phyloP scores from a whole-genome alignment of 2,113 vertebrate species.

The Macquaria australasica region DNA sequence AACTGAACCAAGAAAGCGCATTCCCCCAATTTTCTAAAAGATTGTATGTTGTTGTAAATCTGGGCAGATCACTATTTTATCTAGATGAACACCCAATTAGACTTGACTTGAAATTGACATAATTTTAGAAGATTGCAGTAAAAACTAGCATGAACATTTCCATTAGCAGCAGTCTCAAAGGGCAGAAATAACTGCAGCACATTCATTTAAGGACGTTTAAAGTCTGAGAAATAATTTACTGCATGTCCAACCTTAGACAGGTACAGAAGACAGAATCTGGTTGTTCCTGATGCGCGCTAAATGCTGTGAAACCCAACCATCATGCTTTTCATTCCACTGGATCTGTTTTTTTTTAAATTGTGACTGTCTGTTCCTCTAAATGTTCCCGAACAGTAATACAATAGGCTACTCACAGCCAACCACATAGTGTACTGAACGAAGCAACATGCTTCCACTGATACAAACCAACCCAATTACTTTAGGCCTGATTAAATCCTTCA shows the following conservation, averaged over 20 bases:
- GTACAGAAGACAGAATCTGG: not conserved
- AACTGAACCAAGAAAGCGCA: not conserved
- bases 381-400: slow-evolving; percentile 26
- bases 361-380: slow-evolving; percentile 16
- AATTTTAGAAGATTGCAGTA: not conserved
- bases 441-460: slow-evolving; percentile 14
- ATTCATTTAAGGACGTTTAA: not conserved
- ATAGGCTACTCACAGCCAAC: not conserved
- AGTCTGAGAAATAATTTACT: not conserved
- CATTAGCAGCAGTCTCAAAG: not conserved
- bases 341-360: slow-evolving; percentile 1
- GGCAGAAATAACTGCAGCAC: not conserved
- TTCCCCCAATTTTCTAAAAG: not conserved
- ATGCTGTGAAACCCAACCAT: slow-evolving; percentile 5
- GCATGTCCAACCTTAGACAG: not conserved
- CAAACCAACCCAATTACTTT: slow-evolving; percentile 57
- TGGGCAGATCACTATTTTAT: not conserved
- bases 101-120: not conserved
- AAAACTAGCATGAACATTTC: not conserved
- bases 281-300: not conserved
- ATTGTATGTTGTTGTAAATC: not conserved
- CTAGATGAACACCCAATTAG: not conserved
- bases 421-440: not conserved
- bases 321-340: not conserved
- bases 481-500: slow-evolving; percentile 49